Evolutionary conservation across 2,113 vertebrate genomes (phyloP), one percentile per base, ranked within the genome.

Genomic region (Prunella fulvescens): DNA sequence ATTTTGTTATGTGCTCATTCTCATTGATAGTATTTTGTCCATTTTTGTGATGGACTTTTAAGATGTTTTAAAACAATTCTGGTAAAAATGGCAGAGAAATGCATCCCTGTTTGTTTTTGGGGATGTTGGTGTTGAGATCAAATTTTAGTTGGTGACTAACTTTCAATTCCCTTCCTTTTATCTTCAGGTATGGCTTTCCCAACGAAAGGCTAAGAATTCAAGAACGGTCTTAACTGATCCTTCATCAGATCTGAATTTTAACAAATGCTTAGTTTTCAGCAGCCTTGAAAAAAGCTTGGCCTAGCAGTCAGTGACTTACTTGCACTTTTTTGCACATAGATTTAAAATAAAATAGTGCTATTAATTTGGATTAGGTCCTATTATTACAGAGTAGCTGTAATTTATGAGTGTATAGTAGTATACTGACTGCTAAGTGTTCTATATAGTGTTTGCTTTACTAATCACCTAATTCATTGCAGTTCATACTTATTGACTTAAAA

Each of bases 111-210:
- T 94, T 96, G 92, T 54, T 89, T 96, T 93, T 22, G 28, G 81
- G 94, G 88, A 97, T 97, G 94, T 94, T 97, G 95, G 45, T 97
- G 57, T 92, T 94, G 96, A 90, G 90, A 93, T 97, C 96, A 97
- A 94, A 90, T 94, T 97, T 95, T 97, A 98, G 97, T 97, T 98
- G 97, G 97, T 98, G 97, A 98, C 98, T 99, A 99, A 99, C 98
- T 97, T 98, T 98, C 86, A 99, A 98, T 99, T 98, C 98, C 99
- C 98, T 99, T 98, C 98, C 98, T 99, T 99, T 99, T 98, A 98
- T 98, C 98, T 98, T 98, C 98, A 99, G 99, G 99, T 99, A 99
- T 99, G 99, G 99, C 99, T 99, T 99, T 99, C 98, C 99, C 99
- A 98, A 99, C 99, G 98, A 99, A 99, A 99, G 99, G 99, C 99